A percentile compares a stretch with the other conserved stretches of the same genome.
Conservation (phyloP, 2,888 invertebrate genomes). For the Myopa testacea region DNA sequence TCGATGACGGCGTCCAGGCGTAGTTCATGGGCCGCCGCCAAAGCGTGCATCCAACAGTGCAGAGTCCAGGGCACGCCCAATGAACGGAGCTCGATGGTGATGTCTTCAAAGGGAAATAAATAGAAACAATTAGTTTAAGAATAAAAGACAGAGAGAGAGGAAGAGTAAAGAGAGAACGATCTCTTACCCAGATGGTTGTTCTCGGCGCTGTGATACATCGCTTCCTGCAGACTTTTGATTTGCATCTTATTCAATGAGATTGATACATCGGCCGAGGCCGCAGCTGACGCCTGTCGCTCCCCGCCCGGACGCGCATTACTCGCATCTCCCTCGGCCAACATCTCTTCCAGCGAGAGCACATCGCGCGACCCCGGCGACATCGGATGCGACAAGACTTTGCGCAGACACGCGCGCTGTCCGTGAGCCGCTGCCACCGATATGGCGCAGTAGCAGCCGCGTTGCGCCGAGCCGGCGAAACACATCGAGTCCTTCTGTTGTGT, state of each 20-base stretch:
- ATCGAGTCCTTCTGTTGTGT: conserved; percentile 86
- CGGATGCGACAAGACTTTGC: conserved; percentile 82
- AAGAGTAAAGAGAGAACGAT: background rate
- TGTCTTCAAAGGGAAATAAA: conserved; percentile 71
- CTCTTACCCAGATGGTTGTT: conserved; percentile 83
- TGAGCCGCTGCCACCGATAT: conserved; percentile 91
- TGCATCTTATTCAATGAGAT: conserved; percentile 80
- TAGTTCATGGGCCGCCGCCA: conserved; percentile 88
- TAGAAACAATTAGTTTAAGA: background rate
- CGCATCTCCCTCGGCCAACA: conserved; percentile 84
- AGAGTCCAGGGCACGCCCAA: conserved; percentile 91
- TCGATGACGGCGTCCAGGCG: conserved; percentile 87
- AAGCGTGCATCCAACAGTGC: conserved; percentile 92
- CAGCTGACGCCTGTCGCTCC: conserved; percentile 58
- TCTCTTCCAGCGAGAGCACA: conserved; percentile 88
- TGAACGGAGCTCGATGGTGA: conserved; percentile 87
- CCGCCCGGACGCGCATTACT: conserved; percentile 46
- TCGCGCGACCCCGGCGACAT: conserved; percentile 76
- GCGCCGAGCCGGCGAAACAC: conserved; percentile 87
- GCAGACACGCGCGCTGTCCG: conserved; percentile 83
- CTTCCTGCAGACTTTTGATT: conserved; percentile 87
- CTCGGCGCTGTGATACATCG: conserved; percentile 94
- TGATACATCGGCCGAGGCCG: conserved; percentile 62
- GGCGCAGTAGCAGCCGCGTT: conserved; percentile 88
- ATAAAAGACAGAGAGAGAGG: background rate